These are phyloP conservation scores for Orgyia antiqua DNA, from an alignment of 2,888 invertebrate species.

Conservation along the genomic window DNA sequence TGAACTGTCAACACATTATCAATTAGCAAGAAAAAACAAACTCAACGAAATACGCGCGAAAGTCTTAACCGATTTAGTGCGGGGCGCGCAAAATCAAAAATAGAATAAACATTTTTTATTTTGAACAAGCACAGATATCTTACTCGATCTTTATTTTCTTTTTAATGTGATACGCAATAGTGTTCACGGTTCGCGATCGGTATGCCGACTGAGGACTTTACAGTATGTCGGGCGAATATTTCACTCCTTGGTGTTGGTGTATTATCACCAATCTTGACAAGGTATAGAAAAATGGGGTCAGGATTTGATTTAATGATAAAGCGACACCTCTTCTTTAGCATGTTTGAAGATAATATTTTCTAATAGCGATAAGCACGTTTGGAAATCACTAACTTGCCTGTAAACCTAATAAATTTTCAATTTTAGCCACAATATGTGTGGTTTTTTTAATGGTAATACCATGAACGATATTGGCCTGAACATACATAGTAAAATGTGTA, in stretches of 20 bases:
- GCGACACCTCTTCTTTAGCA: no score
- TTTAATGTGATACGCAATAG: constrained; percentile 34
- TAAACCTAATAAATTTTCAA: no score
- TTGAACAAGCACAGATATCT: constrained; percentile 33
- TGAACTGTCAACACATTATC: constrained; percentile 33
- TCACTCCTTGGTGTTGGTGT: constrained; percentile 55
- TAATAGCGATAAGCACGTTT: no score
- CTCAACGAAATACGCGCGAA: constrained; percentile 16
- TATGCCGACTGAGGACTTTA: constrained; percentile 59
- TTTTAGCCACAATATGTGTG: no score
- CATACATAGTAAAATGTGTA: no score
- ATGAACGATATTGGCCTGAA: no score
- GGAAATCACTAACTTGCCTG: no score
- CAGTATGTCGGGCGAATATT: constrained; percentile 38
- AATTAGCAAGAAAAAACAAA: constrained; percentile 20
- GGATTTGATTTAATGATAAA: constrained; percentile 51
- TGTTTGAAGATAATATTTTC: no score
- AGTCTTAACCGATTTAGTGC: constrained; percentile 30
- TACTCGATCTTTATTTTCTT: constrained; percentile 29
- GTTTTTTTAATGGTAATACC: no score
- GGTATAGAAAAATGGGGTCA: constrained; percentile 58
- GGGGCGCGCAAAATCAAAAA: constrained; percentile 48
- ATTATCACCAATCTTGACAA: constrained; percentile 73
- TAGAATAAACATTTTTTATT: constrained; percentile 42
- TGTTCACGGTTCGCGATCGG: constrained; percentile 51